Evolutionary conservation across 2,113 vertebrate genomes (phyloP).

Genomic region (Rhinopomastus cyanomelas): DNA sequence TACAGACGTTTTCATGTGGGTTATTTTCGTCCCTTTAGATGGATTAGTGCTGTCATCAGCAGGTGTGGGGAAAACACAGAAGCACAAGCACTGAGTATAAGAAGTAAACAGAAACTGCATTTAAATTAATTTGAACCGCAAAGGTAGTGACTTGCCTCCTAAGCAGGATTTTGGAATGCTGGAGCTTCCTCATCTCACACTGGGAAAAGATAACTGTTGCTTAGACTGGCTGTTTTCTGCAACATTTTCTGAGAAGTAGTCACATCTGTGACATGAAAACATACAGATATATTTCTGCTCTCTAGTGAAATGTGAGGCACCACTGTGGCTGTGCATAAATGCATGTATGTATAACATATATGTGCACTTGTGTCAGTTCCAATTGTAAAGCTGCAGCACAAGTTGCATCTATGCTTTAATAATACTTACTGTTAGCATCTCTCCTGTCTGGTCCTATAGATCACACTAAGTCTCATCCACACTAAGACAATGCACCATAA

Average conservation of each 20-base stretch:
- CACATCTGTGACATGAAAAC: background rate
- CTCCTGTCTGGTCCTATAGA: background rate
- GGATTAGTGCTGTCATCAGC: constrained; percentile 42
- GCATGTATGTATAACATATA: background rate
- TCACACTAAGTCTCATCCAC: rapidly evolving
- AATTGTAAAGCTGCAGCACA: background rate
- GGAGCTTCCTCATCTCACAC: background rate
- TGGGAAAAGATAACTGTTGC: background rate
- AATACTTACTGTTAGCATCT: background rate
- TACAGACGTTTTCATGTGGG: background rate
- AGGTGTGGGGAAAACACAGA: constrained; percentile 36
- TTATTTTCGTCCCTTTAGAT: background rate
- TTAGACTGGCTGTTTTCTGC: background rate
- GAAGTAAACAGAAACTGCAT: background rate
- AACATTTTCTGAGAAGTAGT: background rate
- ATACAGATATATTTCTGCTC: background rate
- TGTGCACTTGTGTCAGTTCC: background rate
- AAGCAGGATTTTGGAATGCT: background rate
- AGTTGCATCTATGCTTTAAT: background rate
- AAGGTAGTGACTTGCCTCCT: background rate
- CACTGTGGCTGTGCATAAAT: background rate
- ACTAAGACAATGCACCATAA: background rate
- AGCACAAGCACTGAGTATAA: background rate
- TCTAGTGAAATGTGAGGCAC: background rate
- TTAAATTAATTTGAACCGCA: constrained; percentile 48